These are phyloP conservation scores for Sycobia sp. DNA, from an alignment of 1,140 invertebrate genomes.

Conservation along the genomic window DNA sequence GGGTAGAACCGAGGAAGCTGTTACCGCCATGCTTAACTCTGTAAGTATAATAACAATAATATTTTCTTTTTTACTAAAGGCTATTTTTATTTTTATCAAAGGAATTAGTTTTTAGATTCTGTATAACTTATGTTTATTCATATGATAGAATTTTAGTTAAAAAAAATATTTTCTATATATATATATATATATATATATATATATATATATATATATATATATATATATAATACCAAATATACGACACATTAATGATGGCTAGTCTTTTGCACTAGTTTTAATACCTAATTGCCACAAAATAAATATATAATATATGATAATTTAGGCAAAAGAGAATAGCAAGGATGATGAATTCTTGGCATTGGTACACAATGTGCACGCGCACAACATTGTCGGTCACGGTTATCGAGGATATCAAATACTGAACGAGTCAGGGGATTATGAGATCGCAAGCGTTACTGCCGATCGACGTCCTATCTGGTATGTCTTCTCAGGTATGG, in stretches of 20 bases:
- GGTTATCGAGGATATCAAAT: conserved; percentile 78
- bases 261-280: too few species aligned
- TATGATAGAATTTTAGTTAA: too few species aligned
- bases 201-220: too few species aligned
- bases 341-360: conserved; percentile 78
- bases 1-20: conserved; percentile 83
- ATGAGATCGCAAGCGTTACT: conserved; percentile 55
- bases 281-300: not conserved
- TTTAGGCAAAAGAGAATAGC: conserved; percentile 58
- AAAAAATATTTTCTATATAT: too few species aligned
- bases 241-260: too few species aligned
- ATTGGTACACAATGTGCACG: conserved; percentile 77
- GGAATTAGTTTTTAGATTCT: too few species aligned
- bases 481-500: conserved; percentile 97
- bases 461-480: conserved; percentile 80
- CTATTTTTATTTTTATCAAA: not conserved
- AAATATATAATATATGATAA: not conserved
- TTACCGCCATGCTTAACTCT: conserved; percentile 71
- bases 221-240: too few species aligned
- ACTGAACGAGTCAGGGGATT: conserved; percentile 60
- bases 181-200: too few species aligned
- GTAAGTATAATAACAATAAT: conserved; percentile 25
- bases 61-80: too few species aligned
- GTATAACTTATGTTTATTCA: too few species aligned
- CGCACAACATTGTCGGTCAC: conserved; percentile 72